Percentiles rank a stretch among this genome's conserved stretches.
Conservation (phyloP, 1,140 invertebrate genomes). For the Procambarus virginalis region DNA sequence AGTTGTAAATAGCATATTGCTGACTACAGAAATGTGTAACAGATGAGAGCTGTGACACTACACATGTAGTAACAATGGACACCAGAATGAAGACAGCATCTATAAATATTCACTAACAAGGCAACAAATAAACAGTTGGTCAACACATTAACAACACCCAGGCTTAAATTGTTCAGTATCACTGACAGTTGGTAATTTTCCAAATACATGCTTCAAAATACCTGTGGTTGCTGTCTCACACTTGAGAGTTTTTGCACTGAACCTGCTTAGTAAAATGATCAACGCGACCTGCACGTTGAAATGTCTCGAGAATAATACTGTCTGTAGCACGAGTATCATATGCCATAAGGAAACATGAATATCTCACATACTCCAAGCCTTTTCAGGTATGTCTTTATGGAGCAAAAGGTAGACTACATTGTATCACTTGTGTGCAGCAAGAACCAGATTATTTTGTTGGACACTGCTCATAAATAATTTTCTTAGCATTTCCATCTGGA, state of each 20-base stretch:
- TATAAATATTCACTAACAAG: conserved; percentile 60
- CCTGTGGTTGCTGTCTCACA: not conserved
- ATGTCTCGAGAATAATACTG: conserved; percentile 20
- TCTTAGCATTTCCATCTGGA: not conserved
- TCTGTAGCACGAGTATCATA: not conserved
- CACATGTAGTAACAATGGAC: conserved; percentile 49
- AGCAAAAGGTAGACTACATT: not conserved
- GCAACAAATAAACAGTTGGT: conserved; percentile 43
- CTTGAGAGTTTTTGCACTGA: not conserved
- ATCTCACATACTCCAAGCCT: not conserved
- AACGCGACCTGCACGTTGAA: conserved; percentile 54
- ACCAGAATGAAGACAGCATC: conserved; percentile 23
- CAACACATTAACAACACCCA: conserved; percentile 27
- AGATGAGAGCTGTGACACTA: conserved; percentile 20
- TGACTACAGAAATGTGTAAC: not conserved
- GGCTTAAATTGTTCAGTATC: conserved; percentile 1
- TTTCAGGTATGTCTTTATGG: not conserved
- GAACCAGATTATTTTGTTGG: not conserved
- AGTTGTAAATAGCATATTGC: not conserved
- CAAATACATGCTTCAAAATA: not conserved
- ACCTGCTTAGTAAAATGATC: conserved; percentile 17
- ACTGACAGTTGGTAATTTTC: not conserved
- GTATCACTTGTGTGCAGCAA: not conserved
- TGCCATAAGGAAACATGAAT: not conserved
- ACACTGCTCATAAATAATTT: not conserved